Base-by-base conservation (phyloP, 2,888 invertebrate species). In the Apamea sordens region DNA sequence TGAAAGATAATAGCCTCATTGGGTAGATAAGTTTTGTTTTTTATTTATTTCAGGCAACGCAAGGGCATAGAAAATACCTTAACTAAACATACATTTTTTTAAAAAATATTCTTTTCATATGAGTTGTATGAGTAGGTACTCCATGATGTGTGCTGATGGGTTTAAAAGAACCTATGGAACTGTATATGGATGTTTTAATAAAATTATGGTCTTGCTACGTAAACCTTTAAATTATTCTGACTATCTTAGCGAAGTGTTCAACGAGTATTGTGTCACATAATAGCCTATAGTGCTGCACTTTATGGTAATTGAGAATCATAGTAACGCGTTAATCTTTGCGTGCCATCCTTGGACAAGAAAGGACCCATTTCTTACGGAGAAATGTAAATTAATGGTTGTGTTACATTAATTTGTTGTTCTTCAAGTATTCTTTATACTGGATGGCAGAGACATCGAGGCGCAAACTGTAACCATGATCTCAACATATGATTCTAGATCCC, bases 271-370 rank as follows among this genome's bases (percentile, higher is more conserved):
- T 47, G 32, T 64, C 15, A 59, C 85, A 36, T 81, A 80, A 75
- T 81, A 85, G 86, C 47, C 86, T 36, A 76, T 86, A 86, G 86
- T 80, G 44, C 64, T 36, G 56, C 21, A 72, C 36, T 81, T 86
- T 80, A 86, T 84, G 77, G 64, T 85, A 86, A 87, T 86, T 81
- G 81, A 77, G 73, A 83, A 84, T 65, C 64, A 86, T 65, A 65
- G 83, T 86, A 32, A 65, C 28, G 28, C 65, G 61, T 77, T 61
- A 71, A 73, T 79, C 63, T 32, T 28, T 5, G 56, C 56, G 36
- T 63, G 56, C 83, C 82, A 82, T 76, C 53, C 50, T n/a, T 44
- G 67, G 77, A 24, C 28, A 77, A 77, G 69, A 85, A 85, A 76
- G 74, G 67, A 59, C 13, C 53, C 71, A 76, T 83, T 76, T 75